Percentiles rank a stretch among this genome's conserved stretches.
These are phyloP conservation scores for Boleophthalmus pectinirostris DNA, from an alignment of 2,113 vertebrate genomes.

Conservation along the genomic window DNA sequence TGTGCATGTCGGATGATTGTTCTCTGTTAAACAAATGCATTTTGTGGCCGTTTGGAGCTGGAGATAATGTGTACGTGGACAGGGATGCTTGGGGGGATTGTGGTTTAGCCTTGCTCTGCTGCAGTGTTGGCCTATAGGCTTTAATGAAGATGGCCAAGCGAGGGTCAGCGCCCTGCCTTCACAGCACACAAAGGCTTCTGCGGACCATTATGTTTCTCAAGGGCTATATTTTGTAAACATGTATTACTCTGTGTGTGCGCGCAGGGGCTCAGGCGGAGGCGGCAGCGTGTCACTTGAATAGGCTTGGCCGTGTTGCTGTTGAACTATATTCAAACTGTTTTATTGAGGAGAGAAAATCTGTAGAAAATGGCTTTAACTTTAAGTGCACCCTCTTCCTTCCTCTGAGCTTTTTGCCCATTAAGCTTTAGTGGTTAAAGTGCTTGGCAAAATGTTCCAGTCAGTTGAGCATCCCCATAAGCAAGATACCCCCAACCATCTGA, in stretches of 20 bases:
- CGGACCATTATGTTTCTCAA: conserved; percentile 50
- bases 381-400: conserved; percentile 22
- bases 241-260: conserved; percentile 29
- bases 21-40: conserved; percentile 48
- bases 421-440: conserved; percentile 44
- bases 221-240: conserved; percentile 56
- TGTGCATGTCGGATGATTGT: conserved; percentile 52
- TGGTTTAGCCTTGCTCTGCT: conserved; percentile 38
- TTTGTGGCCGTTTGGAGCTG: conserved; percentile 1
- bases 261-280: conserved; percentile 21
- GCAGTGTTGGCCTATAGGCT: conserved; percentile 48
- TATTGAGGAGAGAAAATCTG: conserved; percentile 14
- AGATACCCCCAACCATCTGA: conserved; percentile 43
- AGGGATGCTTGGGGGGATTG: conserved; percentile 30
- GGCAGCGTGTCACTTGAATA: conserved; percentile 49
- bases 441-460: conserved; percentile 37
- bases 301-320: conserved; percentile 22
- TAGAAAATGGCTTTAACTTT: conserved; percentile 15
- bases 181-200: conserved; percentile 60
- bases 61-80: conserved; percentile 14
- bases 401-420: conserved; percentile 39
- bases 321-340: conserved; percentile 32
- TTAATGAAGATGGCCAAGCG: conserved; percentile 64
- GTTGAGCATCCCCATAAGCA: conserved; percentile 37
- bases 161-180: conserved; percentile 55